These are phyloP conservation scores for Drosophila melanosoma DNA, from an alignment of 2,888 invertebrate genomes.

Conservation along the genomic window DNA sequence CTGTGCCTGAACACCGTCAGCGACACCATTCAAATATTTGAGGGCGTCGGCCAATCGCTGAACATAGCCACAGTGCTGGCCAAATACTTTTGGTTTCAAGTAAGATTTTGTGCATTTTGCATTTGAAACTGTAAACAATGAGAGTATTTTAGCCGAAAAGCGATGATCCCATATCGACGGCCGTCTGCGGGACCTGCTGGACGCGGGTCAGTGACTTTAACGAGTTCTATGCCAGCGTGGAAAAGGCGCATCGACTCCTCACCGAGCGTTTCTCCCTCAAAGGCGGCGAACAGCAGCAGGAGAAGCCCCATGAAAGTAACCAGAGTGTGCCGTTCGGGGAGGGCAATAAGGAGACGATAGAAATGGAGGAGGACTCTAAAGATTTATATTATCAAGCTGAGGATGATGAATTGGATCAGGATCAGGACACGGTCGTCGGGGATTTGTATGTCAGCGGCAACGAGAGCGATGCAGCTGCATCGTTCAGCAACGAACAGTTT, in stretches of 20 bases:
- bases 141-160: slow-evolving; percentile 56
- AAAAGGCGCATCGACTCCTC: slow-evolving; percentile 80
- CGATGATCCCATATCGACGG: slow-evolving; percentile 81
- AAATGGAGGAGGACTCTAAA: slow-evolving; percentile 7
- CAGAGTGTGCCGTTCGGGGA: neutral
- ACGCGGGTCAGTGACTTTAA: slow-evolving; percentile 75
- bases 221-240: slow-evolving; percentile 75
- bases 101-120: slow-evolving; percentile 34
- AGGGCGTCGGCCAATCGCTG: slow-evolving; percentile 69
- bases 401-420: slow-evolving; percentile 6
- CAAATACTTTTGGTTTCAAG: slow-evolving; percentile 85
- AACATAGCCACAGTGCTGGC: slow-evolving; percentile 78
- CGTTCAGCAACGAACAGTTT: slow-evolving; percentile 69
- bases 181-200: slow-evolving; percentile 82
- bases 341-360: slow-evolving; percentile 22
- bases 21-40: slow-evolving; percentile 82
- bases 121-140: slow-evolving; percentile 4
- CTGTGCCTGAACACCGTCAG: slow-evolving; percentile 81
- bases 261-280: slow-evolving; percentile 78
- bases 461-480: slow-evolving; percentile 34
- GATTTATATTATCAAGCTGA: slow-evolving; percentile 17
- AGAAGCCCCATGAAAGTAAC: slow-evolving; percentile 2
- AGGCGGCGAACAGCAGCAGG: slow-evolving; percentile 26
- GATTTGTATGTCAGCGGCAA: slow-evolving; percentile 32
- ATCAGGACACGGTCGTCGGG: slow-evolving; percentile 6